These are phyloP conservation scores for Drosophila pectinifera DNA, from an alignment of 1,140 invertebrate genomes.

Conservation along the genomic window DNA sequence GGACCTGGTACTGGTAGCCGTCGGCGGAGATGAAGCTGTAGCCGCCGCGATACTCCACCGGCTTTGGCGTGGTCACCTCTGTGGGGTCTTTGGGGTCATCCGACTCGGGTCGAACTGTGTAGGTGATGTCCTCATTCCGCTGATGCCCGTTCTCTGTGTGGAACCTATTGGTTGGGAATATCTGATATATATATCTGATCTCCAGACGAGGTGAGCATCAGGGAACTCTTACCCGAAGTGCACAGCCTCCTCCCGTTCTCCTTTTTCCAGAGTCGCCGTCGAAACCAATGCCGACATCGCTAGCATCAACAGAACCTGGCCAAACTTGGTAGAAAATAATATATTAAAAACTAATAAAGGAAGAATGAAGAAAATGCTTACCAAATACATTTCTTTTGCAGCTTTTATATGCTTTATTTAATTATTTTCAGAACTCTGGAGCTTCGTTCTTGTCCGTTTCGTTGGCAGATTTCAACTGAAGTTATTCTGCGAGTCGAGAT, in stretches of 20 bases:
- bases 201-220: background rate
- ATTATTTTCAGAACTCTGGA: slow-evolving; percentile 1
- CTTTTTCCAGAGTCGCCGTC: slow-evolving; percentile 30
- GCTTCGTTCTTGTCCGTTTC: slow-evolving; percentile 39
- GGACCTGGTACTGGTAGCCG: slow-evolving; percentile 88
- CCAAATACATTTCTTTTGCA: slow-evolving; percentile 44
- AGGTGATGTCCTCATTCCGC: slow-evolving; percentile 72
- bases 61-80: slow-evolving; percentile 36
- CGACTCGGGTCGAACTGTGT: slow-evolving; percentile 41
- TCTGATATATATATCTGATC: background rate
- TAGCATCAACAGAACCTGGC: slow-evolving; percentile 20
- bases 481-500: slow-evolving; percentile 34
- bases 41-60: slow-evolving; percentile 86
- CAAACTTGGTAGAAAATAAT: slow-evolving; percentile 22
- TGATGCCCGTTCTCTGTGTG: slow-evolving; percentile 76
- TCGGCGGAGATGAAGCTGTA: slow-evolving; percentile 90
- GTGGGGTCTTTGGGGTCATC: slow-evolving; percentile 6
- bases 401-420: background rate
- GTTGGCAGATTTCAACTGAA: slow-evolving; percentile 54
- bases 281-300: slow-evolving; percentile 28
- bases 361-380: too few relatives aligned
- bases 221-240: slow-evolving; percentile 58
- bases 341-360: background rate
- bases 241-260: slow-evolving; percentile 55
- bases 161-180: slow-evolving; percentile 44